Evolutionary conservation across 2,888 invertebrate species (phyloP).

Genomic region (Drosophila incognita): DNA sequence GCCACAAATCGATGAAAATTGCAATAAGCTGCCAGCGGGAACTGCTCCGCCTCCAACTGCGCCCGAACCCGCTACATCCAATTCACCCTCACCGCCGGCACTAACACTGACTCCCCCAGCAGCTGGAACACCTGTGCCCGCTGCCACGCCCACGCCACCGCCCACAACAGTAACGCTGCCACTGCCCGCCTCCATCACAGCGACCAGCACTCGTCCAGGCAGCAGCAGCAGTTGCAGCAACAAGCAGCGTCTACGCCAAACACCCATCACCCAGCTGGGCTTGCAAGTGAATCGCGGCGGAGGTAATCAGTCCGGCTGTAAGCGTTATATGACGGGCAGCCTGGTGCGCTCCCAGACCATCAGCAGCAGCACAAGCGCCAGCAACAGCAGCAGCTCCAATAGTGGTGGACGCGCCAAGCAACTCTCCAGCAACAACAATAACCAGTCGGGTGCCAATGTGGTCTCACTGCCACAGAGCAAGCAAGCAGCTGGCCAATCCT

Average conservation of each 20-base stretch:
- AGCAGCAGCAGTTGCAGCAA: conserved; percentile 54
- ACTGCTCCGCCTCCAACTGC: conserved; percentile 9
- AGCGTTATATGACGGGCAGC: conserved; percentile 83
- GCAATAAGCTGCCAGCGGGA: conserved; percentile 49
- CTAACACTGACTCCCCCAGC: conserved; percentile 67
- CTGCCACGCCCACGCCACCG: conserved; percentile 46
- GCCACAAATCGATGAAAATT: conserved; percentile 60
- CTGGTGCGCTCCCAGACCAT: conserved; percentile 83
- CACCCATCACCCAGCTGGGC: conserved; percentile 72
- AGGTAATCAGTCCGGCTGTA: conserved; percentile 59
- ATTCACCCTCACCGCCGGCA: conserved; percentile 57
- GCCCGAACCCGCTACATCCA: conserved; percentile 1
- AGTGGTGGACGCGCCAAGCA: conserved; percentile 55
- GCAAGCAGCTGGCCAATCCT: conserved; percentile 5
- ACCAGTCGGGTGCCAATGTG: conserved; percentile 40
- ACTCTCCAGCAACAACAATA: conserved; percentile 9
- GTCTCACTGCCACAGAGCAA: conserved; percentile 63
- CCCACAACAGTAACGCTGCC: conserved; percentile 53
- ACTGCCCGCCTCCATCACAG: conserved; percentile 34
- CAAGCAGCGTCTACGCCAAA: conserved; percentile 54
- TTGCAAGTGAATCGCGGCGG: conserved; percentile 64
- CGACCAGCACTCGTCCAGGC: conserved; percentile 64
- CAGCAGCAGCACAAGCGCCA: conserved; percentile 59
- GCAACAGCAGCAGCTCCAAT: conserved; percentile 63
- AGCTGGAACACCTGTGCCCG: conserved; percentile 39